A percentile compares a stretch with the other conserved stretches of the same genome.
Conservation (phyloP, 2,113 vertebrate species). For the Siphamia tubifer region DNA sequence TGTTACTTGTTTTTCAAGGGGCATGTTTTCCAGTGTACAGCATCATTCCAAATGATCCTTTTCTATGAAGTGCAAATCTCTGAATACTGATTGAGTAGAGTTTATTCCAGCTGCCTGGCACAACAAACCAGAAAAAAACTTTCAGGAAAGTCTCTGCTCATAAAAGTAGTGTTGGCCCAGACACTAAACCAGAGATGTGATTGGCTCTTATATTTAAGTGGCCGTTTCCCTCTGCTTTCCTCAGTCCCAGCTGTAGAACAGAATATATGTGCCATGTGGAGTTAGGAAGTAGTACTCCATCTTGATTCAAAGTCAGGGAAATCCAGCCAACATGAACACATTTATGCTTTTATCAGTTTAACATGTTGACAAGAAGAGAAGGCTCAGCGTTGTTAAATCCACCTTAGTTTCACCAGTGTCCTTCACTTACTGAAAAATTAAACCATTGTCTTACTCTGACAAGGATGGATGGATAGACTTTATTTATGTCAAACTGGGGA, state of each 20-base stretch:
- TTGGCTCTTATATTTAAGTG: background rate
- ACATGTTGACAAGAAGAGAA: constrained; percentile 32
- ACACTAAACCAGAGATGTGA: background rate
- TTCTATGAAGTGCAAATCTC: background rate
- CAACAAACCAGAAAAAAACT: background rate
- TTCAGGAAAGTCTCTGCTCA: background rate
- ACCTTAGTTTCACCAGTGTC: background rate
- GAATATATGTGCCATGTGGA: background rate
- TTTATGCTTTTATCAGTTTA: constrained; percentile 20
- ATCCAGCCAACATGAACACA: background rate
- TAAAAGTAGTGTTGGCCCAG: background rate
- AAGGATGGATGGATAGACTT: background rate
- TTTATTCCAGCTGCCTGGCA: background rate
- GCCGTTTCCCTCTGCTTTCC: background rate
- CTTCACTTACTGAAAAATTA: constrained; percentile 8
- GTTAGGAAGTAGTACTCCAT: background rate
- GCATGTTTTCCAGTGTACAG: too few relatives aligned
- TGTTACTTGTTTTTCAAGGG: too few relatives aligned
- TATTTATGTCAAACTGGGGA: too few relatives aligned
- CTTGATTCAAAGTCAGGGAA: constrained; percentile 2
- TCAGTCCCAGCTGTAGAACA: background rate
- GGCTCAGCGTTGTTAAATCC: constrained; percentile 17
- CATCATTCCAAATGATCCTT: background rate
- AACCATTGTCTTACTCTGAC: constrained; percentile 4
- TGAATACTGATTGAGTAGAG: background rate